Conservation (phyloP, 2,888 invertebrate species). For the Polyommatus iphigenia region DNA sequence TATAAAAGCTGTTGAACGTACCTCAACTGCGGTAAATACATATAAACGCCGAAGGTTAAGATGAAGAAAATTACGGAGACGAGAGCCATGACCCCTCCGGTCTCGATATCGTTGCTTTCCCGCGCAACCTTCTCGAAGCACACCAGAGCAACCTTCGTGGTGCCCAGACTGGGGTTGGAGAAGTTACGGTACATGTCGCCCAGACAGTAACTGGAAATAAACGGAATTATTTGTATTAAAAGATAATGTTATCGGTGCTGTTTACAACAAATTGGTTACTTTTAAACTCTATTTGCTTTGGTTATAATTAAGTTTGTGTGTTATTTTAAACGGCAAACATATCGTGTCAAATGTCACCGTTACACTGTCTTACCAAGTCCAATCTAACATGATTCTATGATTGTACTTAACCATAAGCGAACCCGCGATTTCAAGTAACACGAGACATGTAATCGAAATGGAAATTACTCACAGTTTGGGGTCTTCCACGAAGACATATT, state of each 20-base stretch:
- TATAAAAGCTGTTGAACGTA: conserved; percentile 48
- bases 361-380: no score
- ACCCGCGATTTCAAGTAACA: no score
- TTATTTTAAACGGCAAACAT: no score
- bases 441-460: background rate
- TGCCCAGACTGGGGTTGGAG: conserved; percentile 45
- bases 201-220: conserved; percentile 60
- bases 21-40: conserved; percentile 81
- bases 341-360: no score
- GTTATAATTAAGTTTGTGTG: no score
- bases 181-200: conserved; percentile 56
- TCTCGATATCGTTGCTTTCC: conserved; percentile 58
- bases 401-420: no score
- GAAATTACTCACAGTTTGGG: conserved; percentile 54
- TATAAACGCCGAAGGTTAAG: conserved; percentile 81
- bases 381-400: no score
- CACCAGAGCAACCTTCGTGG: conserved; percentile 60
- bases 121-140: conserved; percentile 87
- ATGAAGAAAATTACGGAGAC: conserved; percentile 81
- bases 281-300: no score
- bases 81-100: conserved; percentile 67
- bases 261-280: background rate
- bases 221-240: background rate
- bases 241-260: background rate
- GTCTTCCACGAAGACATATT: conserved; percentile 61